phyloP scores from a whole-genome alignment of 2,113 vertebrate genomes.

The Protobothrops mucrosquamatus region DNA sequence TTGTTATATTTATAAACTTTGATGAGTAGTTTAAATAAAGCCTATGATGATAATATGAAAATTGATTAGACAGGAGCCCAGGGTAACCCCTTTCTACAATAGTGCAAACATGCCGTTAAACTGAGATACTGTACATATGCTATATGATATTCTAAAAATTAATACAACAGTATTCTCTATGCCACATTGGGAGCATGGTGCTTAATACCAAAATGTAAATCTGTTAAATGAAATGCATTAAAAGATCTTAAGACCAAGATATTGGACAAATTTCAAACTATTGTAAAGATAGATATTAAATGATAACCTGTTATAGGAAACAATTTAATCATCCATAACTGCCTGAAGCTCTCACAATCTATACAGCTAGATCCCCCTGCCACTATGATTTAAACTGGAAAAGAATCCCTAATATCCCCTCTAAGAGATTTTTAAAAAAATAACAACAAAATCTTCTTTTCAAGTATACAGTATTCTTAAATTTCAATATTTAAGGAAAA shows the following conservation, averaged over 20 bases:
- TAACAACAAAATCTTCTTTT: constrained; percentile 1
- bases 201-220: background rate
- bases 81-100: background rate
- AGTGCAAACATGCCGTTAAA: constrained; percentile 2
- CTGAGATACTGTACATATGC: background rate
- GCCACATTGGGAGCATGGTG: background rate
- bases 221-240: constrained; percentile 5
- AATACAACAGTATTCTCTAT: constrained; percentile 27
- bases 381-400: constrained; percentile 9
- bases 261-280: background rate
- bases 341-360: constrained; percentile 19
- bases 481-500: constrained; percentile 1
- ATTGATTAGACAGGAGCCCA: background rate
- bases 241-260: background rate
- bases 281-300: background rate
- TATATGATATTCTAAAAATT: background rate
- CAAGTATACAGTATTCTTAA: constrained; percentile 29
- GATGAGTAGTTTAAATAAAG: background rate
- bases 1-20: constrained; percentile 23
- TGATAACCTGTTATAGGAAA: constrained; percentile 9
- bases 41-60: constrained; percentile 28
- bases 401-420: background rate
- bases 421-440: constrained; percentile 30
- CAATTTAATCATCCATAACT: background rate
- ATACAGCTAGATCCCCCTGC: background rate